These are phyloP conservation scores for Nemurella pictetii DNA, from an alignment of 2,888 invertebrate genomes.

Conservation along the genomic window DNA sequence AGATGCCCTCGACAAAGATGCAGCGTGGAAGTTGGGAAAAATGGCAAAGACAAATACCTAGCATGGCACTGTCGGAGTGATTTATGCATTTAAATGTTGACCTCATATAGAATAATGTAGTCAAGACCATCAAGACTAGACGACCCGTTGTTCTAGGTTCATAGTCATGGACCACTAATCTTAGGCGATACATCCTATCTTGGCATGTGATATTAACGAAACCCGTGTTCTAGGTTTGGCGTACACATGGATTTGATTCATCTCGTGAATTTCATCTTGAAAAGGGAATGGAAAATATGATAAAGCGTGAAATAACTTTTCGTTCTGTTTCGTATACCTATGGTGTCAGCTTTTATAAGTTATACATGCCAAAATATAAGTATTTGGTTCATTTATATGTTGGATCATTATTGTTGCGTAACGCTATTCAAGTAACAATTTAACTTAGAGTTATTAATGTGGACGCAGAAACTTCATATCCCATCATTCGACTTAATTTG, in stretches of 20 bases:
- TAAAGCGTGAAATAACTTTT: too few relatives aligned
- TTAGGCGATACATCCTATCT: neutral
- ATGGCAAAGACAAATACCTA: conserved; percentile 17
- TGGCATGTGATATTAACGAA: neutral
- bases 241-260: too few relatives aligned
- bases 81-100: neutral
- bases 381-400: too few relatives aligned
- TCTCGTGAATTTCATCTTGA: too few relatives aligned
- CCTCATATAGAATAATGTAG: neutral
- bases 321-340: too few relatives aligned
- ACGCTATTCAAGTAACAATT: neutral
- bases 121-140: neutral
- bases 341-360: too few relatives aligned
- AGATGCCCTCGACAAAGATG: neutral
- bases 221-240: too few relatives aligned
- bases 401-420: neutral
- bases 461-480: neutral
- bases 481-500: neutral
- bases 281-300: too few relatives aligned
- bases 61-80: neutral
- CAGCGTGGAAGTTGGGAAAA: neutral
- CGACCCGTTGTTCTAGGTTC: neutral
- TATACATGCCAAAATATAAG: too few relatives aligned
- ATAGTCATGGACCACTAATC: neutral
- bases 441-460: conserved; percentile 2